Conservation (phyloP, 2,113 vertebrate genomes). For the Copsychus sechellarum region DNA sequence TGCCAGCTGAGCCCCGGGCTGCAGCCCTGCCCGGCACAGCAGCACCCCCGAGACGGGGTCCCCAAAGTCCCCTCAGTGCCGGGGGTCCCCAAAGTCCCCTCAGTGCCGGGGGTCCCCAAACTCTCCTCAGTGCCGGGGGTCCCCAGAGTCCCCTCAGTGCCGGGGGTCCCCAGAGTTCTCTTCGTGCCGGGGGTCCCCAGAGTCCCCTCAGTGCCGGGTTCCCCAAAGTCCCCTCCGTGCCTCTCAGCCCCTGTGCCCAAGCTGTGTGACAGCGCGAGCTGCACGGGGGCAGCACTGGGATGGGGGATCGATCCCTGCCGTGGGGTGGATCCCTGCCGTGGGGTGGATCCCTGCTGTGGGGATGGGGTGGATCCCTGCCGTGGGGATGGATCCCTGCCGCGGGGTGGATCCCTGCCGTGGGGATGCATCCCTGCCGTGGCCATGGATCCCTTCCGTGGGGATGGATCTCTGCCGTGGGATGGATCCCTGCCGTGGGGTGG, state of each 20-base stretch:
- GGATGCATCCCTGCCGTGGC: neutral
- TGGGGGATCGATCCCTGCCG: neutral
- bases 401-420: neutral
- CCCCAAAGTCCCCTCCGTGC: neutral
- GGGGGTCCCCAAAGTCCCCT: too few species aligned
- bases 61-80: neutral
- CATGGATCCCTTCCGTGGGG: neutral
- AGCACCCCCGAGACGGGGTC: fast-evolving
- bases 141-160: neutral
- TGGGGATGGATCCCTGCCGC: neutral
- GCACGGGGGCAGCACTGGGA: neutral
- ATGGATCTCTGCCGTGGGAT: neutral
- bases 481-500: neutral
- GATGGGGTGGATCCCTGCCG: too few species aligned
- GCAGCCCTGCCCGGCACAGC: neutral
- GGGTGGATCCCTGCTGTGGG: neutral
- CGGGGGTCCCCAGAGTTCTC: neutral
- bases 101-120: too few species aligned
- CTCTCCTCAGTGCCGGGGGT: neutral
- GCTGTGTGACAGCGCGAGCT: neutral
- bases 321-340: neutral
- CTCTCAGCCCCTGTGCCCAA: neutral
- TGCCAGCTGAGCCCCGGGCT: constrained; percentile 39
- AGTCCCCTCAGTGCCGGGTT: too few species aligned
- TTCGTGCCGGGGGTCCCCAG: too few species aligned